Evolutionary conservation across 1,140 invertebrate genomes (phyloP).

Genomic region (Drosophila baimaii): DNA sequence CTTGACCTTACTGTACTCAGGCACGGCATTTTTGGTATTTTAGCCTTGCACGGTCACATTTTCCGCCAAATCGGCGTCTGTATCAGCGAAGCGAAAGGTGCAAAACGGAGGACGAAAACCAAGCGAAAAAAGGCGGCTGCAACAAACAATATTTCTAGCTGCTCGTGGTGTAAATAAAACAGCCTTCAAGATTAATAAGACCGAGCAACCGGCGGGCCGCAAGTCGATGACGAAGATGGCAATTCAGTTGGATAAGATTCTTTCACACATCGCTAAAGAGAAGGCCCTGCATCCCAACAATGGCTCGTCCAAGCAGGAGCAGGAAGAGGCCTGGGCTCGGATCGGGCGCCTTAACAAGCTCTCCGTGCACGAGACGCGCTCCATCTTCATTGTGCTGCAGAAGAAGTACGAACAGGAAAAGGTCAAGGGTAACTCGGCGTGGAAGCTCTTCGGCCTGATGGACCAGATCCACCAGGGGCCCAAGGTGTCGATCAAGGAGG

Average conservation of each 20-base stretch:
- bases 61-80: constrained; percentile 66
- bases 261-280: constrained; percentile 77
- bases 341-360: constrained; percentile 79
- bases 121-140: constrained; percentile 57
- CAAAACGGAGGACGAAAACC: constrained; percentile 68
- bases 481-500: constrained; percentile 52
- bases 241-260: constrained; percentile 80
- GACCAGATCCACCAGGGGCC: constrained; percentile 76
- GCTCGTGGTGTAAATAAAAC: constrained; percentile 39
- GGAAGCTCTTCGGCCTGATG: constrained; percentile 79
- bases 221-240: constrained; percentile 79
- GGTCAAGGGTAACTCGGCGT: constrained; percentile 68
- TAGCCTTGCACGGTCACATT: constrained; percentile 29
- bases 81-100: constrained; percentile 38
- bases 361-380: constrained; percentile 79
- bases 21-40: constrained; percentile 37
- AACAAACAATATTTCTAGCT: constrained; percentile 21
- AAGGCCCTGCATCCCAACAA: constrained; percentile 78
- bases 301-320: constrained; percentile 69
- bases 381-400: constrained; percentile 80
- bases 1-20: constrained; percentile 8
- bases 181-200: constrained; percentile 69
- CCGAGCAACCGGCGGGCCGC: constrained; percentile 52
- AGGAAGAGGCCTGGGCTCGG: constrained; percentile 78
- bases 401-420: constrained; percentile 83